Conservation (phyloP, 1,140 invertebrate species). For the Diplogasteroides magnus region DNA sequence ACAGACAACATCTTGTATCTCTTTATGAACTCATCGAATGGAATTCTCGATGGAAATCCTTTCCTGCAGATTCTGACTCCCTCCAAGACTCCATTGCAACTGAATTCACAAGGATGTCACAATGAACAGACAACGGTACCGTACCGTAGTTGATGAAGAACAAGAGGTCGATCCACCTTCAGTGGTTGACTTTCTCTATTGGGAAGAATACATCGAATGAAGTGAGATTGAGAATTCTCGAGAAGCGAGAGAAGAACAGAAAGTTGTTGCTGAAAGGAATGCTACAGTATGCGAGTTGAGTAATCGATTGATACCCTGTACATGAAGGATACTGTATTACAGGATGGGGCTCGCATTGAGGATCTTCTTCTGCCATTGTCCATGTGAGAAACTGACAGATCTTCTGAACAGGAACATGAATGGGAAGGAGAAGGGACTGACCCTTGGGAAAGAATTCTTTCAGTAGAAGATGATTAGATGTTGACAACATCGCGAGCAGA, state of each 20-base stretch:
- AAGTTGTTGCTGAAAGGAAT: constrained; percentile 39
- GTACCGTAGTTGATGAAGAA: constrained; percentile 85
- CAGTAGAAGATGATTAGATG: constrained; percentile 28
- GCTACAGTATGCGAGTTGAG: constrained; percentile 3
- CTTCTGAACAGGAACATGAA: neutral
- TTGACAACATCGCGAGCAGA: constrained; percentile 79
- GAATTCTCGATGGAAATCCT: constrained; percentile 88
- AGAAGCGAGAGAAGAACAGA: constrained; percentile 42
- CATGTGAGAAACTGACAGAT: neutral
- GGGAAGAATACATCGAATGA: constrained; percentile 88
- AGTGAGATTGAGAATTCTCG: constrained; percentile 46
- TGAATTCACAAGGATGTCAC: constrained; percentile 13
- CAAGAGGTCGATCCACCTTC: constrained; percentile 87
- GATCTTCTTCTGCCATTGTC: constrained; percentile 25
- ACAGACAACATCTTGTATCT: constrained; percentile 56
- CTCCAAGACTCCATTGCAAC: constrained; percentile 77
- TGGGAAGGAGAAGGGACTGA: neutral
- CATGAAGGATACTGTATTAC: constrained; percentile 33
- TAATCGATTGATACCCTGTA: constrained; percentile 30
- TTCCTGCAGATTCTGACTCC: constrained; percentile 88
- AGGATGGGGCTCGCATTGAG: constrained; percentile 26
- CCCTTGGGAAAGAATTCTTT: constrained; percentile 24
- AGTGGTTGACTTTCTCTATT: constrained; percentile 88
- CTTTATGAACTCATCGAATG: constrained; percentile 82
- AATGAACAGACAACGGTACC: constrained; percentile 55